phyloP scores from a whole-genome alignment of 1,140 invertebrate genomes.

The Eufriesea mexicana region DNA sequence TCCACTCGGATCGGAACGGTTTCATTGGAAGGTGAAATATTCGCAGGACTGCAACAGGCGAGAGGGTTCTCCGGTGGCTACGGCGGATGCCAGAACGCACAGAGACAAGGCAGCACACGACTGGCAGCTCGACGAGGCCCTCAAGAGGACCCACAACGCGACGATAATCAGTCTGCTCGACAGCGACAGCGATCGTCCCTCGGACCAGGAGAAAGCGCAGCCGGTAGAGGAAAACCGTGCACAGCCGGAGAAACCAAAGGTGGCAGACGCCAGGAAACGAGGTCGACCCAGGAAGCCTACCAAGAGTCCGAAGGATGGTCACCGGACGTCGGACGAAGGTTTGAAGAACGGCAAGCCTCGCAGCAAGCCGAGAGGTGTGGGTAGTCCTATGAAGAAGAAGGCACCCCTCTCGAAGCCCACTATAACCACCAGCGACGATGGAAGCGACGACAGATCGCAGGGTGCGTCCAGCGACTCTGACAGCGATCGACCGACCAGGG shows the following conservation, averaged over 20 bases:
- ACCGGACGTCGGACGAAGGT: slow-evolving; percentile 55
- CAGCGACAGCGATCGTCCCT: slow-evolving; percentile 76
- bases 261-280: slow-evolving; percentile 76
- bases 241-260: slow-evolving; percentile 79
- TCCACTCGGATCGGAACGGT: not conserved
- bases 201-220: slow-evolving; percentile 73
- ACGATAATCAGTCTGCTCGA: slow-evolving; percentile 63
- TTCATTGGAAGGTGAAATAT: not conserved
- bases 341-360: slow-evolving; percentile 65
- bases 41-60: slow-evolving; percentile 55
- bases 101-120: slow-evolving; percentile 60
- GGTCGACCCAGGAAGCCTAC: slow-evolving; percentile 79
- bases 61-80: slow-evolving; percentile 36
- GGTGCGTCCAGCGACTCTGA: slow-evolving; percentile 70
- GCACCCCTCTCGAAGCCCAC: slow-evolving; percentile 70
- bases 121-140: slow-evolving; percentile 71
- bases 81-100: slow-evolving; percentile 44
- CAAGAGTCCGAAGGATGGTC: slow-evolving; percentile 70
- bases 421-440: slow-evolving; percentile 71
- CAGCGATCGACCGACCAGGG: slow-evolving; percentile 58
- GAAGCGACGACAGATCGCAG: slow-evolving; percentile 65
- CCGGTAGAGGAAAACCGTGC: slow-evolving; percentile 55
- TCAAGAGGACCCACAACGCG: slow-evolving; percentile 71
- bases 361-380: slow-evolving; percentile 63
- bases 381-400: slow-evolving; percentile 70